Evolutionary conservation across 2,797 vertebrate genomes (phyloP).

Genomic region (Lates japonicus): DNA sequence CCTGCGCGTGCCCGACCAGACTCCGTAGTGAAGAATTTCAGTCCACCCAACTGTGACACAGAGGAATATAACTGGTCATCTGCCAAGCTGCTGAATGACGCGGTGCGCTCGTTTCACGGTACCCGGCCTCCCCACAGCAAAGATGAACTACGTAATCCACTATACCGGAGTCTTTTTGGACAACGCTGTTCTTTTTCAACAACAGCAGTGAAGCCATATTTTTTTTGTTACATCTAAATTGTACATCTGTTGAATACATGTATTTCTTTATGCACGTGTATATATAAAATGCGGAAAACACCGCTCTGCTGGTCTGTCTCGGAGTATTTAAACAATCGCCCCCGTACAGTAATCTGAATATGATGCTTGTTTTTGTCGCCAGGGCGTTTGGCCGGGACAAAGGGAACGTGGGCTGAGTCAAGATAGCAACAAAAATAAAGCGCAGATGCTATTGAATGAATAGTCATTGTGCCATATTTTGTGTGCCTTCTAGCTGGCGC

Average conservation of each 20-base stretch:
- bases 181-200: neutral
- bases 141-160: neutral
- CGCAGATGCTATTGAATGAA: neutral
- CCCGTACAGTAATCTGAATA: accelerated
- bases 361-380: slow-evolving; percentile 14
- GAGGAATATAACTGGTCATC: slow-evolving; percentile 54
- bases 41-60: slow-evolving; percentile 61
- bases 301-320: neutral
- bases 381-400: neutral
- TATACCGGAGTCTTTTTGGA: neutral
- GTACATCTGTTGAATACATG: neutral
- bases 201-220: neutral
- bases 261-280: neutral
- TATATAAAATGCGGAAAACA: neutral
- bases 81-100: slow-evolving; percentile 1
- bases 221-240: neutral
- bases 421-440: neutral
- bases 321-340: neutral
- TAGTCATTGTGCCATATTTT: accelerated
- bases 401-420: neutral
- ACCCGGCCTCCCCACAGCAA: neutral
- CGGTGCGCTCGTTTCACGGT: slow-evolving; percentile 44
- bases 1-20: slow-evolving; percentile 52
- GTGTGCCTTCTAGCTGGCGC: accelerated
- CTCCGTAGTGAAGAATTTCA: slow-evolving; percentile 54